Percentiles rank a stretch among this genome's conserved stretches.
Evolutionary conservation across 92 coral and sea anemone genomes (phyloP).

Genomic region (Plumapathes pennacea): DNA sequence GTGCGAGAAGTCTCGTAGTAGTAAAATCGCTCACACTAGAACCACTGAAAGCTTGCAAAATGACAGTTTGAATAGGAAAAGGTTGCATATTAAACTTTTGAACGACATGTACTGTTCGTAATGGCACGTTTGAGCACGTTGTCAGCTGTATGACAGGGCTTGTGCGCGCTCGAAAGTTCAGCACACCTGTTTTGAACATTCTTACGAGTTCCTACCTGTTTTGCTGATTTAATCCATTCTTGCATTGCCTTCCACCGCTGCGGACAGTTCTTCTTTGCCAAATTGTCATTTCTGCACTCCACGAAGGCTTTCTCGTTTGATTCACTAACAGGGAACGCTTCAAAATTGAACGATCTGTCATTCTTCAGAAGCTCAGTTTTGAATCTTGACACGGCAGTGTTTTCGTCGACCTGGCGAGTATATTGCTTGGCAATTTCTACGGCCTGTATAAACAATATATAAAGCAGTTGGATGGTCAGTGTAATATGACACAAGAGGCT

Average conservation of each 20-base stretch:
- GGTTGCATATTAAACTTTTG: no score
- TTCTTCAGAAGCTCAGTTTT: conserved; percentile 25
- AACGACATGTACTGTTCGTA: no score
- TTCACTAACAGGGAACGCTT: conserved; percentile 64
- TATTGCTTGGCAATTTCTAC: conserved; percentile 63
- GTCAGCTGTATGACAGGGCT: no score
- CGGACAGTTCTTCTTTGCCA: conserved; percentile 71
- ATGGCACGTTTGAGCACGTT: no score
- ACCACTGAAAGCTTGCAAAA: no score
- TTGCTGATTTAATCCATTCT: conserved; percentile 61
- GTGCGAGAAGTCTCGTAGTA: no score
- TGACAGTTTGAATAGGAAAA: no score
- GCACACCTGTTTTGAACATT: no score
- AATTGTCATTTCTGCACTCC: conserved; percentile 31
- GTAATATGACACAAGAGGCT: background rate
- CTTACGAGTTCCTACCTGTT: conserved; percentile 66
- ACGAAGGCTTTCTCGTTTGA: conserved; percentile 59
- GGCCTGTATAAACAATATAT: conserved; percentile 23
- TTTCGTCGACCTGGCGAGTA: conserved; percentile 57
- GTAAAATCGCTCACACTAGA: no score
- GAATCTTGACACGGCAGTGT: conserved; percentile 56
- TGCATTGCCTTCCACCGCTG: conserved; percentile 73
- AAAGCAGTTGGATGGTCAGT: background rate
- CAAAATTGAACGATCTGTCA: conserved; percentile 53
- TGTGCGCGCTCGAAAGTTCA: no score